Evolutionary conservation across 2,888 invertebrate species (phyloP), one percentile per base, ranked within the genome.

Genomic region (Rhodophaea formosa): DNA sequence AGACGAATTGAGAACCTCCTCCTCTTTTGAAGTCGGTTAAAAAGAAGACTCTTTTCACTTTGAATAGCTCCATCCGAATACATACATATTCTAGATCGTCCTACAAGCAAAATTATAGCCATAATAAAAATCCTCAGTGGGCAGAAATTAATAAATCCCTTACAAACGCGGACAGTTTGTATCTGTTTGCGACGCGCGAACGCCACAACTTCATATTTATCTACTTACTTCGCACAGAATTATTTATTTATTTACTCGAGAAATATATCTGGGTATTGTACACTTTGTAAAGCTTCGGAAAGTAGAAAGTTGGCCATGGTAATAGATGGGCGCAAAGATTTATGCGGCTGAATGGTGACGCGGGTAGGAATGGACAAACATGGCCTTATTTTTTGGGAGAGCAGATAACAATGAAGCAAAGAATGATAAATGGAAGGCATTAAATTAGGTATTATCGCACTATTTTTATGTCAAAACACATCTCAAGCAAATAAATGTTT

Each of bases 171-270:
- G 59, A 46, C 59, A 59, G 35, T 59, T 56, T 56, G 59, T 59
- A 56, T 59, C 55, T 59, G 56, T 55, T 45, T 10, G 53, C 29
- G 45, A 45, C 55, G 45, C 10, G 14, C 29, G 39, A 56, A 47
- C 32, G 56, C 47, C 55, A n/a, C 59, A 56, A 59, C 56, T 59
- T 59, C 52, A 39, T 55, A 56, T 55, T 56, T 52, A 55, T 55
- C 44, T 55, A 39, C 45, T 14, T 53, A 53, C 53, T 53, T 42
- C 8, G 32, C 30, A 14, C 49, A 51, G 39, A 42, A 43, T 30
- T 53, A 44, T 53, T 43, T 53, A 42, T 43, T 53, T 53, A 53
- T 53, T 53, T 53, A 53, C 44, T 44, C 30, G 23, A 29, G 15
- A 17, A 3, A 53, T 53, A 44, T 17, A 44, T 43, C 16, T 46